Evolutionary conservation across 2,888 invertebrate genomes (phyloP).

Genomic region (Norana najaformis): DNA sequence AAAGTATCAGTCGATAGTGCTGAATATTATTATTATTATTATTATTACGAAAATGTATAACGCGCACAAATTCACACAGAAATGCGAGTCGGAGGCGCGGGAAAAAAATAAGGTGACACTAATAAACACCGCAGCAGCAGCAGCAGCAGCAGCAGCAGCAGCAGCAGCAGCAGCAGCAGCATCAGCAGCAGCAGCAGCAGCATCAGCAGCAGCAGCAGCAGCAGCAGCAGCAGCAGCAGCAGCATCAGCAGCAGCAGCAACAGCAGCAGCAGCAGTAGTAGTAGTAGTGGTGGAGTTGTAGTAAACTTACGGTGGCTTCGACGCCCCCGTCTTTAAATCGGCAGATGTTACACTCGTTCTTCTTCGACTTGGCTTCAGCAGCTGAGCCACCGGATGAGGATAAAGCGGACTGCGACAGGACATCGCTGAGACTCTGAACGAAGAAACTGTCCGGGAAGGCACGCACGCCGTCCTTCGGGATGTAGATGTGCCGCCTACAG

Average conservation of each 20-base stretch:
- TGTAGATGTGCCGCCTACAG: slow-evolving; percentile 43
- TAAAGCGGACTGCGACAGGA: neutral
- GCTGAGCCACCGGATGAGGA: neutral
- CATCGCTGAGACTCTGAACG: slow-evolving; percentile 42
- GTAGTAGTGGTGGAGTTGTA: neutral
- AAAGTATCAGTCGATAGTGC: neutral
- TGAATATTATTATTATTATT: neutral
- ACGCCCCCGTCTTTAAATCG: slow-evolving; percentile 39
- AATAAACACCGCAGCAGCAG: neutral
- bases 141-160: neutral
- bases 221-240: neutral
- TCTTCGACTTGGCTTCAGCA: neutral
- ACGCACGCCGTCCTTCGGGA: slow-evolving; percentile 43
- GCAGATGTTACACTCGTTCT: slow-evolving; percentile 43
- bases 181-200: neutral
- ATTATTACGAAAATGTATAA: neutral
- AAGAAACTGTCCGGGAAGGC: slow-evolving; percentile 47
- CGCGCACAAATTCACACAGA: no score
- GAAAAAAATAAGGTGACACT: no score
- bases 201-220: neutral
- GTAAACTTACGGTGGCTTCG: neutral
- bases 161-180: neutral
- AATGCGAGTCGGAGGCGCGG: no score
- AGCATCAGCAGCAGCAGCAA: neutral
- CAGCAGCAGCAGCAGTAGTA: neutral